Conservation (phyloP, 2,797 vertebrate species). For the Harpagifer antarcticus region DNA sequence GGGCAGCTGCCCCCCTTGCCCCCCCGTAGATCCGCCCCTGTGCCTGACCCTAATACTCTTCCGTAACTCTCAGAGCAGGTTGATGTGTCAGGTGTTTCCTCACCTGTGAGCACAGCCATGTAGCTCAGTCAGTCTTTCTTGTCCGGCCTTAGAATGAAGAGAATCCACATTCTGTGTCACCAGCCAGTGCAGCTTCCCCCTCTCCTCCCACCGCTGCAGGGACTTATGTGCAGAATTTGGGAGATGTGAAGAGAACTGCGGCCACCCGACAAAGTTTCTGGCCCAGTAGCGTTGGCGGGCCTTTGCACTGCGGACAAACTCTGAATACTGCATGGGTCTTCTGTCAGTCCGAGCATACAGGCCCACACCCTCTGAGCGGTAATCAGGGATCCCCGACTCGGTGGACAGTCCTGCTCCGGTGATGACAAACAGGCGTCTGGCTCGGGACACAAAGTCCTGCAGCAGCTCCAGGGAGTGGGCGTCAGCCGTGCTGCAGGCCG, state of each 20-base stretch:
- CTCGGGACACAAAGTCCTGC: constrained; percentile 87
- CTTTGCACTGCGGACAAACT: constrained; percentile 88
- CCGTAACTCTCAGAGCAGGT: neutral
- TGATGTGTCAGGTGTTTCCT: neutral
- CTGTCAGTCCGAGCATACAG: constrained; percentile 92
- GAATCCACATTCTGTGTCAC: constrained; percentile 98
- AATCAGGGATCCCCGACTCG: constrained; percentile 97
- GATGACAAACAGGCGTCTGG: constrained; percentile 90
- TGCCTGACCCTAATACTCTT: no score
- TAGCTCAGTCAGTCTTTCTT: constrained; percentile 90
- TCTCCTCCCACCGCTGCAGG: constrained; percentile 89
- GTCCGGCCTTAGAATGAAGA: constrained; percentile 93
- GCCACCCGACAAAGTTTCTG: constrained; percentile 97
- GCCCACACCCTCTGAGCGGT: constrained; percentile 94
- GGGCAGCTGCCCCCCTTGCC: no score
- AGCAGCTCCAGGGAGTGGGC: constrained; percentile 84
- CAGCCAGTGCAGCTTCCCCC: constrained; percentile 93
- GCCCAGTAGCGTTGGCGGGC: constrained; percentile 97
- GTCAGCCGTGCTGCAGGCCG: constrained; percentile 85
- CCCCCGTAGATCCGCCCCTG: no score
- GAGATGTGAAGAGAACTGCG: constrained; percentile 90
- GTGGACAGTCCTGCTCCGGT: constrained; percentile 96
- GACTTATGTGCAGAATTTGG: constrained; percentile 90
- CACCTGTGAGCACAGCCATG: constrained; percentile 95
- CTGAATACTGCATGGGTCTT: constrained; percentile 91